phyloP scores from a whole-genome alignment of 2,888 invertebrate genomes.

The Rhagium mordax region DNA sequence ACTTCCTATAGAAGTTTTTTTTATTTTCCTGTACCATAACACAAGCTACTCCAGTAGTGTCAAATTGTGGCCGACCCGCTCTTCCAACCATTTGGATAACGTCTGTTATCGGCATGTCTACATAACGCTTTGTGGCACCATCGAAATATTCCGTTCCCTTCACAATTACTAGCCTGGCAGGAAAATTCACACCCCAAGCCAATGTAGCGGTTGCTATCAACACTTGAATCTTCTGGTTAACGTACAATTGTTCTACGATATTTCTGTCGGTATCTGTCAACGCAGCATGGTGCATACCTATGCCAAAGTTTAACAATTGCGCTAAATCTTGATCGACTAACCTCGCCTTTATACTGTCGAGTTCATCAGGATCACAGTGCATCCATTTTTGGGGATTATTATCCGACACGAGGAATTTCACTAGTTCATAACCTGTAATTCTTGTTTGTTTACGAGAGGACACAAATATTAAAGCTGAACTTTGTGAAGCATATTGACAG shows the following conservation, averaged over 20 bases:
- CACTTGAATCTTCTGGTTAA: conserved; percentile 96
- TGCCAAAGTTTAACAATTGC: conserved; percentile 95
- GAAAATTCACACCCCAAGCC: conserved; percentile 99
- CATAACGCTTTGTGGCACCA: conserved; percentile 95
- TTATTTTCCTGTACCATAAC: conserved; percentile 96
- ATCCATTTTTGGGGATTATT: conserved; percentile 96
- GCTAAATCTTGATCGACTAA: conserved; percentile 92
- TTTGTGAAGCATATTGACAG: conserved; percentile 90
- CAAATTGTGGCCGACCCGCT: conserved; percentile 98
- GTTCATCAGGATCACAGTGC: conserved; percentile 87
- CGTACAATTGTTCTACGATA: conserved; percentile 94
- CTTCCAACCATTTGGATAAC: conserved; percentile 99
- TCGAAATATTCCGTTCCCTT: conserved; percentile 98
- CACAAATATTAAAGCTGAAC: conserved; percentile 95
- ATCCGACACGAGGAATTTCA: conserved; percentile 91
- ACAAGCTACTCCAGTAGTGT: conserved; percentile 91
- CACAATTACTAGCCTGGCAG: conserved; percentile 97
- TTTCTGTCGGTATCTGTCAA: conserved; percentile 93
- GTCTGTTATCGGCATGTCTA: conserved; percentile 99
- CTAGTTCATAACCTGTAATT: conserved; percentile 95
- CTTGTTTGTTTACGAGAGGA: conserved; percentile 97
- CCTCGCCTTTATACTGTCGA: conserved; percentile 81
- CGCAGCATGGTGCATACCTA: conserved; percentile 99
- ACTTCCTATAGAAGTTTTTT: conserved; percentile 99
- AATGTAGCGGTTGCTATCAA: conserved; percentile 97